Base-by-base conservation (phyloP, 2,888 invertebrate genomes). In the Drosophila limbata region DNA sequence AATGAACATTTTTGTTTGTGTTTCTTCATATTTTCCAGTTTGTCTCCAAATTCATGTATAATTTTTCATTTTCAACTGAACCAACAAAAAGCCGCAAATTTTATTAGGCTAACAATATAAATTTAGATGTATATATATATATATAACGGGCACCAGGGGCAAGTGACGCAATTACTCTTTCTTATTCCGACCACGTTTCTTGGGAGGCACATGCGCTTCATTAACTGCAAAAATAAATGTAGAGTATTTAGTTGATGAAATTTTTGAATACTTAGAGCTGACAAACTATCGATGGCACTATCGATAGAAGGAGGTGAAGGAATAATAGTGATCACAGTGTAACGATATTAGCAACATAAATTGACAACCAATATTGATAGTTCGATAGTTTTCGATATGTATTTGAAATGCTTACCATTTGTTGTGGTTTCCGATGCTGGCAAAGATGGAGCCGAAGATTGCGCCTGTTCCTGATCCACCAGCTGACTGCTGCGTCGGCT, bases 151-250 rank as follows among this genome's bases (percentile, higher is more conserved):
- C 15, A 31, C 3, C 31, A 5, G 25, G 44, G 13, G 13, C 21
- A 9, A n/a, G 8, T 33, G 31, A 50, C 6, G 13, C 4, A 31
- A 21, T 55, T 44, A 55, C 33, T 53, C 51, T 15, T 66, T 75
- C 21, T 72, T 75, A 9, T 71, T 1, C 6, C 81, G 61, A 0
- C 80, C 61, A 11, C 84, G 84, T 57, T 81, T 82, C 64, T 77
- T 82, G 8, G 44, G 77, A 21, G 87, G 84, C 45, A 77, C 57
- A 45, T 21, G 55, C 8, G 66, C 15, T 5, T 86, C 74, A 31
- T 25, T 39, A 13, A 15, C 50, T 37, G 53, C 48, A 60, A 48
- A 11, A 39, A 8, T 8, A 40, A 17, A 33, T 33, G 10, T 13
- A 21, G 3, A 3, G 11, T 19, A 13, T 5, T 9, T 2, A n/a